Conservation (phyloP, 2,888 invertebrate genomes). For the Smittia sp. region DNA sequence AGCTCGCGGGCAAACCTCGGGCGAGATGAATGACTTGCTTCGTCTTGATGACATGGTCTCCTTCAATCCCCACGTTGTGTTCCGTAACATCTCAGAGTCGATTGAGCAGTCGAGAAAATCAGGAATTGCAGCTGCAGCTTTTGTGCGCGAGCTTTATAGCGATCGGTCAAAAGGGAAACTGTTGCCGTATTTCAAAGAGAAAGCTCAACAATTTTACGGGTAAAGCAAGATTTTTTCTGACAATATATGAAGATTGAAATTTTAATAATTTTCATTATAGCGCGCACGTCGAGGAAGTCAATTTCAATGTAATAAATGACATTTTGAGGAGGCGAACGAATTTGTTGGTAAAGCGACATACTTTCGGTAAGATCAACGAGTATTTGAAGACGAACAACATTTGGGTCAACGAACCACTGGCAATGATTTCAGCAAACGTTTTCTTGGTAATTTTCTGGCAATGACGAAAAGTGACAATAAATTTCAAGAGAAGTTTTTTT, state of each 20-base stretch:
- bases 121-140: conserved; percentile 76
- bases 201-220: no score
- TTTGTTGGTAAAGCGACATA: conserved; percentile 72
- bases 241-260: no score
- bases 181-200: conserved; percentile 81
- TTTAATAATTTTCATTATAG: no score
- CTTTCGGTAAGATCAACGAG: conserved; percentile 72
- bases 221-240: no score
- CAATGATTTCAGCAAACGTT: conserved; percentile 77
- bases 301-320: conserved; percentile 78
- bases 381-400: conserved; percentile 72
- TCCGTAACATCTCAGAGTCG: conserved; percentile 81
- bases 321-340: conserved; percentile 79
- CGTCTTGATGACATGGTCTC: conserved; percentile 83
- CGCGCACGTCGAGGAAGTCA: conserved; percentile 81
- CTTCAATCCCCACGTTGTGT: conserved; percentile 83
- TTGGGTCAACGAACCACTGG: conserved; percentile 70
- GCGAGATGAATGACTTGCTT: conserved; percentile 84
- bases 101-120: conserved; percentile 65
- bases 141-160: conserved; percentile 78
- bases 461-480: no score
- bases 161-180: conserved; percentile 77
- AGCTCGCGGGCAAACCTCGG: conserved; percentile 80
- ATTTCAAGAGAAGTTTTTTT: no score
- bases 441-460: conserved; percentile 60